Base-by-base conservation (phyloP, 2,113 vertebrate genomes). In the Grallaria varia region DNA sequence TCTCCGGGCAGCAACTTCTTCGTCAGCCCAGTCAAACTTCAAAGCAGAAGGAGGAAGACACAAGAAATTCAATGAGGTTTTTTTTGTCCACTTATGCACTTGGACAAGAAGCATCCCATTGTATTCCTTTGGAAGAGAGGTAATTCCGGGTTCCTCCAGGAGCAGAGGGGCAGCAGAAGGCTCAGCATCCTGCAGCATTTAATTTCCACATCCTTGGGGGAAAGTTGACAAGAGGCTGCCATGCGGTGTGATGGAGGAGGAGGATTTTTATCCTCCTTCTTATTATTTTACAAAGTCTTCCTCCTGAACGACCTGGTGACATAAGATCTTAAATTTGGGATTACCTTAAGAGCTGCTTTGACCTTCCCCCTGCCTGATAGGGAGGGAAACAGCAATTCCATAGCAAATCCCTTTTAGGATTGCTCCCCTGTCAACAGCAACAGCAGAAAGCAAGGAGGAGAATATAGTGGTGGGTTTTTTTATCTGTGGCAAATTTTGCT, bases 401-500 rank as follows among this genome's bases (percentile, higher is more conserved):
- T 18, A 31, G 53, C 31, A 47, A n/a, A n/a, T 40, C n/a, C 52
- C 37, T 75, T 74, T 40, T 8, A 82, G 40, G 30, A 66, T 77
- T 10, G 4, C 39, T 81, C 42, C 81, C 55, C 68, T 71, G 27
- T 59, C 55, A 73, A 23, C 62, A 90, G 42, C 71, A 62, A 35
- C 39, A 45, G 58, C 23, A 66, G 76, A 84, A 71, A 81, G 24
- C 35, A 31, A 8, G 7, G 52, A 80, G 52, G 15, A 87, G n/a
- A 77, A 47, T 7, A 23, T 2, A 4, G 8, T 18, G 3, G 8
- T 19, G 5, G 6, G 0, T 27, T n/a, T 69, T 53, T n/a, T 1
- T 47, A n/a, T 45, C 33, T 40, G 27, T 44, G 27, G 28, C 30
- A 78, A 40, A 10, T 56, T 81, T 62, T 52, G 1, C 40, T 74